Percentiles rank a stretch among this genome's conserved stretches.
These are phyloP conservation scores for Phenganax subtilis DNA, from an alignment of 92 coral and sea anemone species.

Conservation along the genomic window DNA sequence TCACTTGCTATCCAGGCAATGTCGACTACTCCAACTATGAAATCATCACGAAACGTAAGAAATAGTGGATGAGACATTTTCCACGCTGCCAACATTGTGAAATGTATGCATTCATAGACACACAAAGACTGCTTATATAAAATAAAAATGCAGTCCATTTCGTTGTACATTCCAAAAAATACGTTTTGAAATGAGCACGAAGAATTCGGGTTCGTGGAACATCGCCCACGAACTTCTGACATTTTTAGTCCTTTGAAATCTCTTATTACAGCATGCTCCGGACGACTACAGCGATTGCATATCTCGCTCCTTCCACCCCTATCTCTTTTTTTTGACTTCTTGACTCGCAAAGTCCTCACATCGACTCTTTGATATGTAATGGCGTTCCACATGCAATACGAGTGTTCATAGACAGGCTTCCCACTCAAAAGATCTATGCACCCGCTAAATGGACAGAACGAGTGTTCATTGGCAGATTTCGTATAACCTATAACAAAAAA, in stretches of 20 bases:
- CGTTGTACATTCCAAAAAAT: neutral
- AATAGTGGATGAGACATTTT: neutral
- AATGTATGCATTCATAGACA: neutral
- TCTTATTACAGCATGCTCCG: neutral
- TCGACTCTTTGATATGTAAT: neutral
- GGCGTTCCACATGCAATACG: slow-evolving; percentile 16
- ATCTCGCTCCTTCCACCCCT: neutral
- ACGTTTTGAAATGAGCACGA: neutral
- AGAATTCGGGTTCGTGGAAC: no score
- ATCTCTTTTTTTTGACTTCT: neutral
- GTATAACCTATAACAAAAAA: neutral
- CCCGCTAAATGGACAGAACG: no score
- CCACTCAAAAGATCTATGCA: no score
- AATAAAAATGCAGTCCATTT: slow-evolving; percentile 7
- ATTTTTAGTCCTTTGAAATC: neutral
- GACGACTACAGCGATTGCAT: slow-evolving; percentile 12
- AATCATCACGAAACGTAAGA: neutral
- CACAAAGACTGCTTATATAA: neutral
- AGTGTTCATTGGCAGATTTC: neutral
- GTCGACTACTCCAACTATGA: neutral
- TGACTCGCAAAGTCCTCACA: neutral
- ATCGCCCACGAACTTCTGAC: no score
- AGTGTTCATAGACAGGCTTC: neutral
- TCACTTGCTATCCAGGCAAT: no score
- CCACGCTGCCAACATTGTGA: slow-evolving; percentile 3